These are phyloP conservation scores for Chaenocephalus aceratus DNA, from an alignment of 2,113 vertebrate species.

Conservation along the genomic window DNA sequence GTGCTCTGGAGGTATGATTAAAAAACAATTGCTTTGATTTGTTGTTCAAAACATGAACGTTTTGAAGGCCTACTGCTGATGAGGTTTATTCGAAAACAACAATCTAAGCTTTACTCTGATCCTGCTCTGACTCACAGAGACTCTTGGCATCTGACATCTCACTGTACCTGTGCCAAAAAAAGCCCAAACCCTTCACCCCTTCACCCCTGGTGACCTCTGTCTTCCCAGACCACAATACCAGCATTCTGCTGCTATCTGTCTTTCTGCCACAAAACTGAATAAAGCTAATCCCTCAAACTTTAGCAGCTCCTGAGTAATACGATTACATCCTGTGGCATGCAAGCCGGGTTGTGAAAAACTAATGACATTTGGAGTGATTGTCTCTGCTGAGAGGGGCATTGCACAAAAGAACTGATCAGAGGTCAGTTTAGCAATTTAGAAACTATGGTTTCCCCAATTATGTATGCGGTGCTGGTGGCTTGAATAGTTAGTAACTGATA, in stretches of 20 bases:
- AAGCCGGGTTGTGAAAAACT: constrained; percentile 42
- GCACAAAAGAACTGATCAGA: constrained; percentile 17
- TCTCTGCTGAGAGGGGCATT: constrained; percentile 26
- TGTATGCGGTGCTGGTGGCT: not conserved
- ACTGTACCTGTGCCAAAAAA: constrained; percentile 28
- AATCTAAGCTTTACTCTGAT: constrained; percentile 28
- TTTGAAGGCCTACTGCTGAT: not conserved
- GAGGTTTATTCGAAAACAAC: constrained; percentile 7
- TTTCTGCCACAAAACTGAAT: constrained; percentile 54
- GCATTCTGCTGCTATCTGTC: constrained; percentile 55
- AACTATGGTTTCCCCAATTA: constrained; percentile 13
- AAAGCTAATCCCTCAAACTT: constrained; percentile 48
- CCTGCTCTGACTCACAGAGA: constrained; percentile 13
- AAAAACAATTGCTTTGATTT: constrained; percentile 2
- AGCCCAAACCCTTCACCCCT: constrained; percentile 24
- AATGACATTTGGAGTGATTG: constrained; percentile 58
- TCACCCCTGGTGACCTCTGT: constrained; percentile 31
- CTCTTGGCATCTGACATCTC: constrained; percentile 27
- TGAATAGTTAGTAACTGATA: not conserved
- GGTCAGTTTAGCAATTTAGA: constrained; percentile 30
- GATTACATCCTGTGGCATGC: constrained; percentile 59
- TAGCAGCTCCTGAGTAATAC: constrained; percentile 44
- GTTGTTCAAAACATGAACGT: not conserved
- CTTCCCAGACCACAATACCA: constrained; percentile 49
- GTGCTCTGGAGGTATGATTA: constrained; percentile 91